phyloP scores from a whole-genome alignment of 2,888 invertebrate genomes.

The Malthinus flaveolus region DNA sequence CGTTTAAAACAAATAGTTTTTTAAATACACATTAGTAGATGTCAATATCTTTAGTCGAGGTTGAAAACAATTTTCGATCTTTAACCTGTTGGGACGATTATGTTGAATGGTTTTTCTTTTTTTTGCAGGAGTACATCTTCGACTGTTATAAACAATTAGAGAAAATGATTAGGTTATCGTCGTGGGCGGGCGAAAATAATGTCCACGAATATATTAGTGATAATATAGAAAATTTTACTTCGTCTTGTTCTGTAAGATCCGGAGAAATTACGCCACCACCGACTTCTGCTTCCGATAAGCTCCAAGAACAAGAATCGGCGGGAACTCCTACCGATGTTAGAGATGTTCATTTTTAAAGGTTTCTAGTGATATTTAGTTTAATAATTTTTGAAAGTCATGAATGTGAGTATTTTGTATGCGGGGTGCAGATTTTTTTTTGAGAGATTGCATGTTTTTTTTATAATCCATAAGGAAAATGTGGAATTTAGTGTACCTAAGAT shows the following conservation, averaged over 20 bases:
- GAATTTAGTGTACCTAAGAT: slow-evolving; percentile 29
- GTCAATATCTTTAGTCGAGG: neutral
- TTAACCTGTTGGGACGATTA: neutral
- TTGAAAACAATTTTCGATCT: neutral
- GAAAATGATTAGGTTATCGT: slow-evolving; percentile 66
- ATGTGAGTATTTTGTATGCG: slow-evolving; percentile 25
- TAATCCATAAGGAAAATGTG: slow-evolving; percentile 6
- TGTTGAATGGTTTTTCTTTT: slow-evolving; percentile 33
- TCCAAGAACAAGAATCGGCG: slow-evolving; percentile 70
- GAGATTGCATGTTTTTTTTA: neutral
- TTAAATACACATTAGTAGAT: slow-evolving; percentile 1
- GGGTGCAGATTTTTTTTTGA: slow-evolving; percentile 18
- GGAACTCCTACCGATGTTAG: slow-evolving; percentile 85
- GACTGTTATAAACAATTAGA: slow-evolving; percentile 81
- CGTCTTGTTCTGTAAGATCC: slow-evolving; percentile 37
- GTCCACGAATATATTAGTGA: slow-evolving; percentile 36
- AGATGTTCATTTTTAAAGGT: slow-evolving; percentile 69
- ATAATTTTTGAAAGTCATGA: slow-evolving; percentile 25
- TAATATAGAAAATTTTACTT: slow-evolving; percentile 21
- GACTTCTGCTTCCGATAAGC: slow-evolving; percentile 53
- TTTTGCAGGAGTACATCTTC: slow-evolving; percentile 75
- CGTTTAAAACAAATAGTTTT: neutral
- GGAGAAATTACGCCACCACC: slow-evolving; percentile 45
- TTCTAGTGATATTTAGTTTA: slow-evolving; percentile 27
- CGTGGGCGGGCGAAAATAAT: slow-evolving; percentile 34